Conservation (phyloP, 2,113 vertebrate genomes). For the Piprites chloris region DNA sequence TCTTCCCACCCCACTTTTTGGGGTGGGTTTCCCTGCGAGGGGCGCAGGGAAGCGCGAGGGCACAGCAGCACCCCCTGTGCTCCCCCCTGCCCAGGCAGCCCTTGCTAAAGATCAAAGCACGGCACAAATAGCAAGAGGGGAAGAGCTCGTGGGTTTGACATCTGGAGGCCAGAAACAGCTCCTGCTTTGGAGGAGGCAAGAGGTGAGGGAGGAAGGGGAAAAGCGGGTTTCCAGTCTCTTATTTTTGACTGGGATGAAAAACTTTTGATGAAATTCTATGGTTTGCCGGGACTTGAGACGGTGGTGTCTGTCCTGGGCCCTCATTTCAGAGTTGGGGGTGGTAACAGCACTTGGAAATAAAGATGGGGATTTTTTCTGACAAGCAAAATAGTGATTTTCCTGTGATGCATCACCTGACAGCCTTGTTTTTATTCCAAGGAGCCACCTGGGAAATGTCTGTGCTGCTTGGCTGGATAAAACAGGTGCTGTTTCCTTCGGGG, state of each 20-base stretch:
- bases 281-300: background rate
- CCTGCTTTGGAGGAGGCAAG: background rate
- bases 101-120: constrained; percentile 66
- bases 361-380: background rate
- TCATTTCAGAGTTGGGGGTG: background rate
- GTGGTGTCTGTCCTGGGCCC: background rate
- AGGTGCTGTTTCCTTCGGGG: background rate
- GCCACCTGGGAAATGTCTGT: constrained; percentile 9
- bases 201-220: background rate
- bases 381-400: background rate
- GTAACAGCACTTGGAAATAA: background rate
- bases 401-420: background rate
- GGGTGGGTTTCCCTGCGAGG: background rate
- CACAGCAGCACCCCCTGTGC: background rate
- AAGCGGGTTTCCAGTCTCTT: background rate
- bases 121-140: constrained; percentile 64
- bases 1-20: background rate
- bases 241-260: constrained; percentile 3
- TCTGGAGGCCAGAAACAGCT: constrained; percentile 74
- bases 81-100: constrained; percentile 1
- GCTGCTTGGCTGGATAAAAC: background rate
- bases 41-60: background rate
- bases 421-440: background rate
- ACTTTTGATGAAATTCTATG: background rate
- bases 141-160: constrained; percentile 64